Percentiles rank a stretch among this genome's conserved stretches.
These are phyloP conservation scores for Reinhardtius hippoglossoides DNA, from an alignment of 2,113 vertebrate genomes.

Conservation along the genomic window DNA sequence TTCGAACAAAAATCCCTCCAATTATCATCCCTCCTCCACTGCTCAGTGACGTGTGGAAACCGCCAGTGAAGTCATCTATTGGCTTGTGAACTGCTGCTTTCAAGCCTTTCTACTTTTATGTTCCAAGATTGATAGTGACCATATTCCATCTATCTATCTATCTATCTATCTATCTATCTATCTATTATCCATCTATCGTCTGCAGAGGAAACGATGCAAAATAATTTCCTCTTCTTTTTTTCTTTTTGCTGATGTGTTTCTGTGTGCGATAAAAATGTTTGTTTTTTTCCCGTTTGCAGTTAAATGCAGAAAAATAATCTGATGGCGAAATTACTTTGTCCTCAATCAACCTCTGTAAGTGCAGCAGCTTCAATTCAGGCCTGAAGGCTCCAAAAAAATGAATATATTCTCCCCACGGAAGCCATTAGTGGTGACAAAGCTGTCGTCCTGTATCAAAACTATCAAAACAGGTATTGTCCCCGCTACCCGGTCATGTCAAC, in stretches of 20 bases:
- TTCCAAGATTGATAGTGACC: too few species aligned
- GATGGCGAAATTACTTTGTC: conserved; percentile 36
- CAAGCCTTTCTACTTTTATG: too few species aligned
- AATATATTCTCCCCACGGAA: neutral
- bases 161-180: too few species aligned
- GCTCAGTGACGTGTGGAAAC: too few species aligned
- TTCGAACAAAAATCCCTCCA: neutral
- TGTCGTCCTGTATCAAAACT: neutral
- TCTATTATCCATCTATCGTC: too few species aligned
- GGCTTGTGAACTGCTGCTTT: too few species aligned
- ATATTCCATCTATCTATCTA: too few species aligned
- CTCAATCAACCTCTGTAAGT: conserved; percentile 22
- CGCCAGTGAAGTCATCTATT: too few species aligned
- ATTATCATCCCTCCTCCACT: neutral
- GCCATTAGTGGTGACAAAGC: conserved; percentile 1
- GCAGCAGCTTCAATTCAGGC: neutral
- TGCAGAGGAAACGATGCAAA: too few species aligned
- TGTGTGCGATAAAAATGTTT: neutral
- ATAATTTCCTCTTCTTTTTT: too few species aligned
- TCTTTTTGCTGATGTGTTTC: neutral
- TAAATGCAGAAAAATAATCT: conserved; percentile 12
- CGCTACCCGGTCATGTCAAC: conserved; percentile 6
- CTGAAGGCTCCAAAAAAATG: neutral
- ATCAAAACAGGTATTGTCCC: neutral
- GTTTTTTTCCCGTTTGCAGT: neutral